phyloP scores from a whole-genome alignment of 2,113 vertebrate genomes.

The Capreolus pygargus region DNA sequence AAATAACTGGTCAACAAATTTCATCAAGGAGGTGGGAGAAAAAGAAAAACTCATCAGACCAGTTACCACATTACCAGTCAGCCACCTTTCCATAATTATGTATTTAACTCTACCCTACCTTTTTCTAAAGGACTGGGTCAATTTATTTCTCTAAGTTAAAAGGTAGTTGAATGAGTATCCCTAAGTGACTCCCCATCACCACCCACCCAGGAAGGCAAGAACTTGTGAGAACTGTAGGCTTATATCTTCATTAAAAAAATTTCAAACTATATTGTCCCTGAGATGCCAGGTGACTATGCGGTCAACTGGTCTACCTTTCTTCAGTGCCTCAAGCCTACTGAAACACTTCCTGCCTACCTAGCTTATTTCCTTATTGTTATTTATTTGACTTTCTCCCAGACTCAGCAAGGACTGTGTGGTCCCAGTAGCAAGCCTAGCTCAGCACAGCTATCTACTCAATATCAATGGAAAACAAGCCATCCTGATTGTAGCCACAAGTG shows the following conservation, averaged over 20 bases:
- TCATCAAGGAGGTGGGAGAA: not conserved
- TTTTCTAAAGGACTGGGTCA: not conserved
- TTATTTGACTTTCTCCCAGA: not conserved
- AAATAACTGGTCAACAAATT: slow-evolving; percentile 34
- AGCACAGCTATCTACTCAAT: not conserved
- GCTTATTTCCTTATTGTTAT: not conserved
- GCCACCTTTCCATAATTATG: not conserved
- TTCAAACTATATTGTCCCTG: rapidly evolving
- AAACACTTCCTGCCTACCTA: not conserved
- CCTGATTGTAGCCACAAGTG: not conserved
- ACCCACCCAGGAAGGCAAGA: not conserved
- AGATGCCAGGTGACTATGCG: rapidly evolving
- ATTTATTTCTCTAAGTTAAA: not conserved
- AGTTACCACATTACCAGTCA: not conserved
- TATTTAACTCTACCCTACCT: not conserved
- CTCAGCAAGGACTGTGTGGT: not conserved
- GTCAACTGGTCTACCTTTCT: not conserved
- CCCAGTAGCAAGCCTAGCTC: not conserved
- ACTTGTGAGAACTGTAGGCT: not conserved
- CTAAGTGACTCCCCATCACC: not conserved
- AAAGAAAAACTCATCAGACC: slow-evolving; percentile 27
- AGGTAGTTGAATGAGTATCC: not conserved
- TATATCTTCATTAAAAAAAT: not conserved
- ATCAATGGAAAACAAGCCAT: not conserved
- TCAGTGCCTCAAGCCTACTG: rapidly evolving